Base-by-base conservation (phyloP, 1,140 invertebrate species). In the Chlorops oryzae region DNA sequence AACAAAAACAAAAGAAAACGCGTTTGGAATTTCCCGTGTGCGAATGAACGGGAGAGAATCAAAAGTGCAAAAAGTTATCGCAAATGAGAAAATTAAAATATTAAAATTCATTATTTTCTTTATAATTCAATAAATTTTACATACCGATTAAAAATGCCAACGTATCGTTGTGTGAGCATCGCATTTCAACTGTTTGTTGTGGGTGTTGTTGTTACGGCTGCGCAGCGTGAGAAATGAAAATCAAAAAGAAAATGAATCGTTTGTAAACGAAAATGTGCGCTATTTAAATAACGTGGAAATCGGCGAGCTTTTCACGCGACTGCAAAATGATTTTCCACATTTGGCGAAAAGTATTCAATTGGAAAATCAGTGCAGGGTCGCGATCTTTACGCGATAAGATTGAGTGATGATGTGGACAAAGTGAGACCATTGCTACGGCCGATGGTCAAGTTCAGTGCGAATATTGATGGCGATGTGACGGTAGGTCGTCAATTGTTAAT, bases 381-480 rank as follows among this genome's bases (percentile, higher is more conserved):
- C 15, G 81, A 86, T 20, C 66, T 96, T 21, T 76, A 87, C 66
- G 90, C 84, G 1, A 63, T 96, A 23, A 55, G 59, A 1, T 13
- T 69, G 20, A 60, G 37, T 7, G 37, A 41, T n/a, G 49, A 57
- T 37, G 45, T 32, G 28, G 45, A 35, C 6, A 17, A 10, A 17
- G 42, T 44, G 2, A 62, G 62, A 5, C 58, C 68, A 52, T 40
- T 69, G 13, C 39, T 69, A 9, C 60, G 65, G 28, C 94, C 94
- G 0, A 89, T 94, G 80, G 86, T 99, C 47, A 98, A 98, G 73
- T 90, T 91, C 75, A 88, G 98, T 21, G 95, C 86, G 1, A 98
- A 98, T 69, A 97, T 98, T 86, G 95, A 98, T 65, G 96, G 96
- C 3, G 95, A 99, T 72, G 96, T 99, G 76, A 80, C 88, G 3